A percentile compares a stretch with the other conserved stretches of the same genome.
Conservation (phyloP, 2,113 vertebrate species). For the Uropsilus gracilis region DNA sequence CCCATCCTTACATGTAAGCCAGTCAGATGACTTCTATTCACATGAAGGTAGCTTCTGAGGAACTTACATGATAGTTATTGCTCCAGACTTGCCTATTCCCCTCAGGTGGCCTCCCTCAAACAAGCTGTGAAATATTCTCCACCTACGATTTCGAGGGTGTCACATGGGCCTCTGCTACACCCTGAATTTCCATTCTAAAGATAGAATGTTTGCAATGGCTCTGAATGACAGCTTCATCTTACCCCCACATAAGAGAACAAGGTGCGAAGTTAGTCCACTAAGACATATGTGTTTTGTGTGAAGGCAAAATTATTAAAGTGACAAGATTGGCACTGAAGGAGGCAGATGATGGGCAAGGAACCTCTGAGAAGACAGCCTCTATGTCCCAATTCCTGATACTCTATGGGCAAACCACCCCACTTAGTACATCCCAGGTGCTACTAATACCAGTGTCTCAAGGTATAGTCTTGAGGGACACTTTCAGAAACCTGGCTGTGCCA, state of each 20-base stretch:
- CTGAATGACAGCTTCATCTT: background rate
- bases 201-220: background rate
- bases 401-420: background rate
- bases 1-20: constrained; percentile 2
- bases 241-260: background rate
- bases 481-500: background rate
- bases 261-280: background rate
- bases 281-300: background rate
- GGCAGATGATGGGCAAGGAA: background rate
- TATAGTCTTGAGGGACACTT: background rate
- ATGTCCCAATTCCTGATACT: background rate
- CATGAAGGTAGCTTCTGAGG: constrained; percentile 44
- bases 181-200: constrained; percentile 45
- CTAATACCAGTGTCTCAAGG: background rate
- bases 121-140: background rate
- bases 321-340: background rate
- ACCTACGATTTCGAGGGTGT: background rate
- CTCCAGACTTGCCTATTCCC: constrained; percentile 38
- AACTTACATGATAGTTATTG: background rate
- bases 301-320: background rate
- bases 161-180: background rate
- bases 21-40: constrained; percentile 25
- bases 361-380: background rate
- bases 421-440: background rate
- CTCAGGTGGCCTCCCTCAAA: background rate